Evolutionary conservation across 2,113 vertebrate species (phyloP), one percentile per base, ranked within the genome.

Genomic region (Ifrita kowaldi): DNA sequence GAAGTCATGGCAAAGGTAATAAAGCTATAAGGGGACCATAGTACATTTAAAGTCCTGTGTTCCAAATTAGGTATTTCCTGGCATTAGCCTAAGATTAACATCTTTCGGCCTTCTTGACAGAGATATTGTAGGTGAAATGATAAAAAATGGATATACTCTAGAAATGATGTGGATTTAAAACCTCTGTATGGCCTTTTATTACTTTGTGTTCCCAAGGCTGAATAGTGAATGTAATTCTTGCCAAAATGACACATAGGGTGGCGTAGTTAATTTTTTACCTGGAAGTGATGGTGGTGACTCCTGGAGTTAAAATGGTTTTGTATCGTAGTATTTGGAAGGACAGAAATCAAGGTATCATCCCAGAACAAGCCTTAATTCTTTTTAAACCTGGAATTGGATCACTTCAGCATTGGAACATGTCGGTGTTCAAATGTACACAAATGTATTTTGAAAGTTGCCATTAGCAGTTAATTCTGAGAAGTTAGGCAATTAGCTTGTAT

Each of bases 1-100:
- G 99, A 99, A 97, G 99, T 99, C 94, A 99, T 99, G 99, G 98
- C 99, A 87, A 99, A 99, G 99, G 99, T 99, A 98, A 98, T 89
- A 47, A 57, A 91, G 19, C 76, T 87, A 0, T 53, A 74, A 37
- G 21, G 41, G 42, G 69, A 77, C 47, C 37, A 5, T 67, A 62
- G 24, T 74, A 32, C 22, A 9, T 39, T 55, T 77, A 13, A 79
- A 86, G n/a, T 63, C n/a, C 35, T 50, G 33, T 81, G 28, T 89
- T 87, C 37, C 46, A 63, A 12, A 88, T 46, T 59, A 84, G 37
- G 41, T 84, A 28, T 37, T 89, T 75, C 33, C 27, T 84, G 35
- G 28, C 8, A 23, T 47, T 69, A 88, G 27, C 33, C 13, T 17
- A 37, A 49, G 46, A 32, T 57, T 35, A 56, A 23, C 17, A 4